Evolutionary conservation across 1,140 invertebrate species (phyloP).

Genomic region (Drosophila nigromelanica): DNA sequence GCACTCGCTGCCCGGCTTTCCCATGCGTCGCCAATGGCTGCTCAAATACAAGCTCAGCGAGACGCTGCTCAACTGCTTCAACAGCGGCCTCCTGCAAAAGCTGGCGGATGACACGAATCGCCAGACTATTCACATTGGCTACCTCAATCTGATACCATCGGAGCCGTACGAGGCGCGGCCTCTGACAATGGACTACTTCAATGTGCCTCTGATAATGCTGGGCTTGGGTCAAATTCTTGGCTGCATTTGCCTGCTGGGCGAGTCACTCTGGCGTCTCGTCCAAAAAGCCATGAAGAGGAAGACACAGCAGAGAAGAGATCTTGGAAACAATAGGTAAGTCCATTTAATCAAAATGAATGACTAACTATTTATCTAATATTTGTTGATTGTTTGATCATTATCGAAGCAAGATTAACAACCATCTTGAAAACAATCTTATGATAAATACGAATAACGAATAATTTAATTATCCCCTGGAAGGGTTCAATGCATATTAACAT

Average conservation of each 20-base stretch:
- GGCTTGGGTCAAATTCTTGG: constrained; percentile 6
- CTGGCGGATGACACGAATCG: constrained; percentile 38
- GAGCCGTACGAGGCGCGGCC: constrained; percentile 29
- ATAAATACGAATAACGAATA: too few species aligned
- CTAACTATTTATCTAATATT: too few species aligned
- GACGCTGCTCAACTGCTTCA: constrained; percentile 48
- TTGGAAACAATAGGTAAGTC: constrained; percentile 2
- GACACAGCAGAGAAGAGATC: too few species aligned
- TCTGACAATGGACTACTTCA: constrained; percentile 48
- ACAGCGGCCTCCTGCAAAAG: constrained; percentile 41
- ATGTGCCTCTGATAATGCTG: constrained; percentile 26
- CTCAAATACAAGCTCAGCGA: constrained; percentile 53
- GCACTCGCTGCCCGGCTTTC: constrained; percentile 47
- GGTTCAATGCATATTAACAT: too few species aligned
- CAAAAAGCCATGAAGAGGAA: background rate
- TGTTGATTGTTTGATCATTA: too few species aligned
- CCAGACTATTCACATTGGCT: constrained; percentile 41
- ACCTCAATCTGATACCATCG: constrained; percentile 34
- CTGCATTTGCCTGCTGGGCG: constrained; percentile 15
- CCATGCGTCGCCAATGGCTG: constrained; percentile 52
- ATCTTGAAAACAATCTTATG: too few species aligned
- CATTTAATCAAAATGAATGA: background rate
- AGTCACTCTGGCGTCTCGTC: constrained; percentile 12
- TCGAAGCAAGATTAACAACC: too few species aligned
- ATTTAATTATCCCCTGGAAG: too few species aligned